Base-by-base conservation (phyloP, 2,113 vertebrate genomes). In the Brachyhypopomus gauderio region DNA sequence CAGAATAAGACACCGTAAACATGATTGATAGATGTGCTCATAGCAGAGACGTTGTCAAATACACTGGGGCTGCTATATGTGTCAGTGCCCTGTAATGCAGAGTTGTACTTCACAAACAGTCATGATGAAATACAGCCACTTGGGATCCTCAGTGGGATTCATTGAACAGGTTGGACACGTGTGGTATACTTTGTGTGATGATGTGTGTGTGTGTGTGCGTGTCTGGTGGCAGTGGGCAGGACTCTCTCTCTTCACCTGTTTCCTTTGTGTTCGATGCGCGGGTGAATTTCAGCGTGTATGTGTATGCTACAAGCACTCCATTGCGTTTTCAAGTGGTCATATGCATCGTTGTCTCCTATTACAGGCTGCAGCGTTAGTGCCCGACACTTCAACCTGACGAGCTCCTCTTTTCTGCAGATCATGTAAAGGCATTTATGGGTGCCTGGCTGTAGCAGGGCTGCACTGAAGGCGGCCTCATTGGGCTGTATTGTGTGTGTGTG, bases 1-100 rank as follows among this genome's bases (percentile, higher is more conserved):
- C 62, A 77, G 79, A 82, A 82, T 82, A 85, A 85, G 76, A 76
- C 72, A 34, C 59, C 38, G 56, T 79, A 72, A 77, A 76, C 23
- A 45, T 79, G 80, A 85, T 85, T 69, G 80, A 85, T 85, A 38
- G 41, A 76, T 56, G 34, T 72, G 36, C 72, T 79, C 56, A 34
- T 72, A 36, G 27, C 30, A 23, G 23, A 64, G 55, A 75, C 72
- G 66, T 41, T 62, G 71, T 52, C 72, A 75, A 36, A 69, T 60
- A 72, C 76, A 56, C 20, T 45, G 45, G 73, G 34, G 45, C 72
- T 56, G 30, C 36, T 45, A 20, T 45, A 69, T 45, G 30, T 45
- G 30, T 59, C 48, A 59, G 52, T 58, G 70, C 34, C 22, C 30
- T 74, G 73, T 75, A 79, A 79, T 36, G 22, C 56, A 52, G 30